These are phyloP conservation scores for Ecdyonurus torrentis DNA, from an alignment of 2,888 invertebrate species.

Conservation along the genomic window DNA sequence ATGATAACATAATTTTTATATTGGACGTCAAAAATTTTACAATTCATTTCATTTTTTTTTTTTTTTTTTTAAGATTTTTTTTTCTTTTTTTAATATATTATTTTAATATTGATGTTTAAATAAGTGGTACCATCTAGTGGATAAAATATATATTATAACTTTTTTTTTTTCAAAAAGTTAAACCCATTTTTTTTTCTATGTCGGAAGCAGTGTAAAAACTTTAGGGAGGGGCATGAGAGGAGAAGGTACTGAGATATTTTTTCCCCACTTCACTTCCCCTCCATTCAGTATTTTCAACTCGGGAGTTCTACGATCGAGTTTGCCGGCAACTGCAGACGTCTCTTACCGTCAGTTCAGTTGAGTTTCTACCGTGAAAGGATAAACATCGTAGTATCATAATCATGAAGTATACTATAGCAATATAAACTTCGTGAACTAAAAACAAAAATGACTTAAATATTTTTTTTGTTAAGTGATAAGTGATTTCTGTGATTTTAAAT, in stretches of 20 bases:
- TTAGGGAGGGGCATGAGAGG: neutral
- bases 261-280: neutral
- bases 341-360: neutral
- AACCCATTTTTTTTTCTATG: too few relatives aligned
- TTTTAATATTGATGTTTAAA: neutral
- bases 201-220: too few relatives aligned
- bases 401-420: too few relatives aligned
- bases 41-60: neutral
- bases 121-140: neutral
- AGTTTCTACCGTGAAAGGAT: neutral
- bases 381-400: too few relatives aligned
- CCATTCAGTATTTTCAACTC: neutral
- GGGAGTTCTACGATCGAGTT: neutral
- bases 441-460: too few relatives aligned
- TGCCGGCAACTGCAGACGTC: neutral
- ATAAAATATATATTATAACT: neutral
- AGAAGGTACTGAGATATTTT: too few relatives aligned
- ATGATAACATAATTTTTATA: too few relatives aligned
- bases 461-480: too few relatives aligned
- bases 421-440: too few relatives aligned
- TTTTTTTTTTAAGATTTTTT: neutral
- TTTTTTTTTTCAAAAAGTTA: too few relatives aligned
- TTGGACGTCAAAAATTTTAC: neutral
- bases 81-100: neutral
- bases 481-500: too few relatives aligned